phyloP scores from a whole-genome alignment of 2,888 invertebrate species.

The Lepidochrysops patricia region DNA sequence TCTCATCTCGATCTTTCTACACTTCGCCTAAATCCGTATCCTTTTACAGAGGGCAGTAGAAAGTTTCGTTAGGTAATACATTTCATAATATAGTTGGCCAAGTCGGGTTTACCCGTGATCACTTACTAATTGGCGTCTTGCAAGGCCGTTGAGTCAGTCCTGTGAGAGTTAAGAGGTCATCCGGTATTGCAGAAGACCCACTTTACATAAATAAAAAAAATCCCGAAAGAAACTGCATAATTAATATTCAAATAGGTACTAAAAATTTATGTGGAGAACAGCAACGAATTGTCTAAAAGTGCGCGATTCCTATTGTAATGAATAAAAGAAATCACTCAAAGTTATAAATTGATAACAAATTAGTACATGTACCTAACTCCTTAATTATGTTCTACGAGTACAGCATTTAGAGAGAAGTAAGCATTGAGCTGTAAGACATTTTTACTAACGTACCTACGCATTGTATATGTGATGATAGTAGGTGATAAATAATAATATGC shows the following conservation, averaged over 20 bases:
- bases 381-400: too few species aligned
- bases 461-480: neutral
- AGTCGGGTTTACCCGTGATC: neutral
- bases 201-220: too few species aligned
- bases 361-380: too few species aligned
- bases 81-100: neutral
- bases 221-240: neutral
- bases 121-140: neutral
- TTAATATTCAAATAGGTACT: neutral
- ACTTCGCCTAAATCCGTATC: neutral
- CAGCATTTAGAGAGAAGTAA: too few species aligned
- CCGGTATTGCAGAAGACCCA: neutral
- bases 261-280: too few species aligned
- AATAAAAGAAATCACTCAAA: too few species aligned
- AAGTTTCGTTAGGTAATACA: constrained; percentile 3
- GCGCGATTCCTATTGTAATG: too few species aligned
- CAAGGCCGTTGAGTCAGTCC: neutral
- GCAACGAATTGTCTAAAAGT: too few species aligned
- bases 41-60: neutral
- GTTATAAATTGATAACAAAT: too few species aligned
- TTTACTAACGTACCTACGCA: too few species aligned
- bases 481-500: too few species aligned
- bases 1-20: neutral
- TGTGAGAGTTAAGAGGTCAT: neutral
- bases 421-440: too few species aligned